A percentile compares a stretch with the other conserved stretches of the same genome.
Evolutionary conservation across 2,797 vertebrate genomes (phyloP).

Genomic region (Tragelaphus eurycerus): DNA sequence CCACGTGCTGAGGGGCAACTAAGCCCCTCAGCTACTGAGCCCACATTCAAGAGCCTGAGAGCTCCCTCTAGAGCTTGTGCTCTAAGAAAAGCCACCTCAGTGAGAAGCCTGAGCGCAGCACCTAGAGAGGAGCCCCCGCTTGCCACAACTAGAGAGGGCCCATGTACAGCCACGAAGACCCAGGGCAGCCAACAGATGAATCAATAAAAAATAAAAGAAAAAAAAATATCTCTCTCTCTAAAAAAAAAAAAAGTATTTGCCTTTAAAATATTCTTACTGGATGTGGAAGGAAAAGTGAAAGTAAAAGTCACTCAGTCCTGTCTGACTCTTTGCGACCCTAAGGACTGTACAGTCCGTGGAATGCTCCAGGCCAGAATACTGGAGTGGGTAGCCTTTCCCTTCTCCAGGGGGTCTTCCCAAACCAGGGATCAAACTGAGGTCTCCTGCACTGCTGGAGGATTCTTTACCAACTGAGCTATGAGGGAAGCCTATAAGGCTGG

Average conservation of each 20-base stretch:
- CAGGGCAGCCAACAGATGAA: neutral
- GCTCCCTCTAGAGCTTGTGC: neutral
- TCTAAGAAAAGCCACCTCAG: accelerated
- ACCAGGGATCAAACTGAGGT: neutral
- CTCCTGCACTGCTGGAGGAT: neutral
- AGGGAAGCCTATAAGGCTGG: neutral
- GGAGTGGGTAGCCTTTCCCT: neutral
- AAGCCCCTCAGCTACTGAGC: neutral
- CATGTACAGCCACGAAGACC: neutral
- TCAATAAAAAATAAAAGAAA: neutral
- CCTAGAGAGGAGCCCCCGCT: neutral
- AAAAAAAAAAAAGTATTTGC: neutral
- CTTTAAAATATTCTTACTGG: neutral
- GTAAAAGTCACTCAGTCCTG: neutral
- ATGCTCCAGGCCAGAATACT: neutral
- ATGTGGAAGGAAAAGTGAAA: neutral
- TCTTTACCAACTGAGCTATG: neutral
- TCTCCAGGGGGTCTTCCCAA: neutral
- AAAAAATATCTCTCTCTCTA: neutral
- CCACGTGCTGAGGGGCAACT: neutral
- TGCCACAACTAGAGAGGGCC: neutral
- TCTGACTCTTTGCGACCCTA: neutral
- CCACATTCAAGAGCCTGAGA: neutral
- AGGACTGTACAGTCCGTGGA: neutral
- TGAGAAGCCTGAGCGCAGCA: accelerated